Evolutionary conservation across 2,113 vertebrate species (phyloP), one percentile per base, ranked within the genome.

Genomic region (Oryzias woworae): DNA sequence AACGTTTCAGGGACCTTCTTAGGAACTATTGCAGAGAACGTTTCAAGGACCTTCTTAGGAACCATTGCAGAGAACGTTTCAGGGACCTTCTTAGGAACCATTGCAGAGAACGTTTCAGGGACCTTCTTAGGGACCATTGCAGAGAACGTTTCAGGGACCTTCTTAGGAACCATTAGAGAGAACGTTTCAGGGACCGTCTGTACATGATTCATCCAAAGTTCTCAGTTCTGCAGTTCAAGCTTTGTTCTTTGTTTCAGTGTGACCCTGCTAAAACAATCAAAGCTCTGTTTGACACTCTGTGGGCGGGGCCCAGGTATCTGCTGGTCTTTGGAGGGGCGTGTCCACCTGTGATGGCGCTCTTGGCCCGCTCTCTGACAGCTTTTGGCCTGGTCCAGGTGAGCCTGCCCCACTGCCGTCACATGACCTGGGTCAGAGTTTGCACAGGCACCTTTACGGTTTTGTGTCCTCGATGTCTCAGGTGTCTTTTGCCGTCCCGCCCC

Each of bases 301-400:
- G 95, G 91, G 94, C 90, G 16, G 96, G 94, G 77, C 95, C 96
- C 1, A 94, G 91, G 75, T 94, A 91, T 71, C 82, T 94, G 77
- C 93, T 98, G 93, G 81, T 98, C 76, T 93, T 98, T 66, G 96
- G 96, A 82, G 96, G 94, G 1, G 94, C 92, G 70, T 98, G 96
- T 89, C 94, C 95, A 0, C 91, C 94, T 0, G 94, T 97, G 59
- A 96, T 94, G 0, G 91, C 94, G 18, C 91, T 94, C 66, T 92
- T 98, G n/a, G 95, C 93, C 3, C 94, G 95, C 58, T 92, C 96
- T 67, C 87, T 98, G 53, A 93, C 94, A 22, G 92, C 93, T 44
- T 94, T 95, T 90, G 91, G 92, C 81, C 90, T 97, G 83, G 90
- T 96, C 51, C 96, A 98, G 95, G 96, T 97, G 24, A 36, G 17